These are phyloP conservation scores for Brienomyrus brachyistius DNA, from an alignment of 2,113 vertebrate genomes.

Conservation along the genomic window DNA sequence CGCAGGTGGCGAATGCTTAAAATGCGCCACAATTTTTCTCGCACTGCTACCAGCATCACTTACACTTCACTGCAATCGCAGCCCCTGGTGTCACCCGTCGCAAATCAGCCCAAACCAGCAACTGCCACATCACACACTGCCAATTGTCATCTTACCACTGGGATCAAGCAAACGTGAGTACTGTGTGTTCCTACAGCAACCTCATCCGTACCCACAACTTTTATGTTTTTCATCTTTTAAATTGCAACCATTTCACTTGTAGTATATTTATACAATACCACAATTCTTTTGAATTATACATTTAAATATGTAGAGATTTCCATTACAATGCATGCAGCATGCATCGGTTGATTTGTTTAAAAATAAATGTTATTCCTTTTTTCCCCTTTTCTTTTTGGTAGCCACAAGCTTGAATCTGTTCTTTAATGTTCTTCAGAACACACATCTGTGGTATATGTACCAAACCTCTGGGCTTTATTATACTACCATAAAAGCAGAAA, in stretches of 20 bases:
- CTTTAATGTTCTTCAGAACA: background rate
- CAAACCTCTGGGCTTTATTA: background rate
- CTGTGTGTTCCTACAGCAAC: background rate
- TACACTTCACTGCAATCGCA: too few species aligned
- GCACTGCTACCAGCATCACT: too few species aligned
- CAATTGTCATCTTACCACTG: background rate
- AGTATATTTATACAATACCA: background rate
- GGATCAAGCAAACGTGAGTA: background rate
- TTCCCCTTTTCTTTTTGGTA: background rate
- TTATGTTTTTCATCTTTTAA: background rate
- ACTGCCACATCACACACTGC: too few species aligned
- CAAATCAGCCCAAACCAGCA: too few species aligned
- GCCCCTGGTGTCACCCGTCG: too few species aligned
- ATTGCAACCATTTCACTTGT: background rate
- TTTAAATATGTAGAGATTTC: background rate
- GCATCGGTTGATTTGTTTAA: background rate
- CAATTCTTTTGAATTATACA: background rate
- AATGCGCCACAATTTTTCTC: too few species aligned
- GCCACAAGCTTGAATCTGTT: background rate
- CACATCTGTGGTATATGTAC: background rate
- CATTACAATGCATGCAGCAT: background rate
- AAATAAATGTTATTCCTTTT: background rate
- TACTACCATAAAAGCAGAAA: background rate
- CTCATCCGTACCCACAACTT: background rate
- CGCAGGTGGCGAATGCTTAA: too few species aligned